Conservation (phyloP, 2,113 vertebrate species). For the Apeltes quadracus region DNA sequence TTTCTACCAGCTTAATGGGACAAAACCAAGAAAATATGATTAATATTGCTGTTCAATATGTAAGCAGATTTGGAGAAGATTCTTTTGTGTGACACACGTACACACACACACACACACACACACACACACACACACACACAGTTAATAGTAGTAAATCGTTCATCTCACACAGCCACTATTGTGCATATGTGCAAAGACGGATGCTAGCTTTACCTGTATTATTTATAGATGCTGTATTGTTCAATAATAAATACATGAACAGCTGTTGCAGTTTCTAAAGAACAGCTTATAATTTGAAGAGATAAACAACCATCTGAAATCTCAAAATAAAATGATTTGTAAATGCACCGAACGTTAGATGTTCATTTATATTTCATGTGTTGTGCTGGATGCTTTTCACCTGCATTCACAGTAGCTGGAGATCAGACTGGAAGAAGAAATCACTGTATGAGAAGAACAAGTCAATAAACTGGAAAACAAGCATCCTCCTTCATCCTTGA, state of each 20-base stretch:
- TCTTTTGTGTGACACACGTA: background rate
- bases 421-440: background rate
- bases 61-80: background rate
- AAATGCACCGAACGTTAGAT: background rate
- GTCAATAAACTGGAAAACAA: background rate
- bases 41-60: background rate
- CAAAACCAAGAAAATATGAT: conserved; percentile 1
- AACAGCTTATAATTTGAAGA: background rate
- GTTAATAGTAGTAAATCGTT: background rate
- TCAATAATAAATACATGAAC: background rate
- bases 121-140: conserved; percentile 11
- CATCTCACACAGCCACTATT: background rate
- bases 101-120: background rate
- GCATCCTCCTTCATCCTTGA: background rate
- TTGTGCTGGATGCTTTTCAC: background rate
- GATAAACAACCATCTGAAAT: background rate
- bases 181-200: background rate
- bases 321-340: background rate
- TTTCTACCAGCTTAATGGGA: conserved; percentile 7
- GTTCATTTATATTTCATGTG: background rate
- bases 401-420: background rate
- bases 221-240: background rate
- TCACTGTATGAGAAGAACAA: background rate
- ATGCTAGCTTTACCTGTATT: background rate
- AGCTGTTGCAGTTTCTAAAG: background rate